These are phyloP conservation scores for Teinopalpus imperialis DNA, from an alignment of 2,888 invertebrate species.

Conservation along the genomic window DNA sequence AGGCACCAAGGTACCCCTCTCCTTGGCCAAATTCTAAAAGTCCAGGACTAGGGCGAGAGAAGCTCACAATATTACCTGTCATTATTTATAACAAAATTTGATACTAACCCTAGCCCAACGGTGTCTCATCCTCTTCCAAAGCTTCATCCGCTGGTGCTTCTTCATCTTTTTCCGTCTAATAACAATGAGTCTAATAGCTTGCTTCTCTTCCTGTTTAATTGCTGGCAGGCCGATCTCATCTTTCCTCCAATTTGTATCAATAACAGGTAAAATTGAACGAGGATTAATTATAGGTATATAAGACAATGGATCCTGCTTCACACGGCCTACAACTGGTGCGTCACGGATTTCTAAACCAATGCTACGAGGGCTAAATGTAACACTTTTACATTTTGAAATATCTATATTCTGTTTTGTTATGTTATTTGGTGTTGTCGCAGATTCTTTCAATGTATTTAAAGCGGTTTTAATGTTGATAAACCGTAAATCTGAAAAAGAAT, in stretches of 20 bases:
- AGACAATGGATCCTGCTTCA: constrained; percentile 59
- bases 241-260: constrained; percentile 63
- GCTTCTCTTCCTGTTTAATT: constrained; percentile 79
- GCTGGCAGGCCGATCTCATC: constrained; percentile 76
- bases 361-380: constrained; percentile 57
- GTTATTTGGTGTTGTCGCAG: constrained; percentile 38
- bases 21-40: no score
- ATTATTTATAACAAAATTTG: no score
- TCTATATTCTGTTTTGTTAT: constrained; percentile 38
- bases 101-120: constrained; percentile 88
- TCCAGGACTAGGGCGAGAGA: no score
- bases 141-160: constrained; percentile 91
- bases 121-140: constrained; percentile 89
- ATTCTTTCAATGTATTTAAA: constrained; percentile 55
- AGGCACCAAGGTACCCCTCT: no score
- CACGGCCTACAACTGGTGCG: constrained; percentile 39
- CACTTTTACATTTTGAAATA: constrained; percentile 37
- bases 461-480: constrained; percentile 58
- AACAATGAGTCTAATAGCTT: constrained; percentile 87
- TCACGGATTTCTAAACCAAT: constrained; percentile 60
- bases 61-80: no score
- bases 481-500: constrained; percentile 63
- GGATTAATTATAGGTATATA: constrained; percentile 71
- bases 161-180: constrained; percentile 93
- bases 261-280: constrained; percentile 63